These are phyloP conservation scores for Myioborus miniatus DNA, from an alignment of 2,797 vertebrate genomes.

Conservation along the genomic window DNA sequence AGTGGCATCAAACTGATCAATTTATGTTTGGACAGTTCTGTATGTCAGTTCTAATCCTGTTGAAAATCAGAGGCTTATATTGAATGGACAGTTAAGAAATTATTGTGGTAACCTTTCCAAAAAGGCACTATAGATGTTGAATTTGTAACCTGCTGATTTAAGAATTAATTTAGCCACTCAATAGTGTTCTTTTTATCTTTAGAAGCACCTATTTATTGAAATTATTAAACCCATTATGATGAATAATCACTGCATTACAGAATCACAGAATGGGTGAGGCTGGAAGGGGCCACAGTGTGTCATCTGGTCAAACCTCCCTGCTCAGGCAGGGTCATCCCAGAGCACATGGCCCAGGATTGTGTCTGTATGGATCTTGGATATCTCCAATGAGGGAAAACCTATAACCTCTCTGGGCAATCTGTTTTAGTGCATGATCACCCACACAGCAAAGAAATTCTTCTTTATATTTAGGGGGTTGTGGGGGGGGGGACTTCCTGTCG, in stretches of 20 bases:
- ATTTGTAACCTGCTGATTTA: not conserved
- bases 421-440: not conserved
- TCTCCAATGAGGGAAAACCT: not conserved
- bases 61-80: not conserved
- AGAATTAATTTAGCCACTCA: not conserved
- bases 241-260: not conserved
- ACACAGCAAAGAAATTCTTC: not conserved
- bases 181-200: not conserved
- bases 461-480: not conserved
- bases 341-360: rapidly evolving
- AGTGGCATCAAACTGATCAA: not conserved
- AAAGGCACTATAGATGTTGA: not conserved
- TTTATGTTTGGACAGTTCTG: not conserved
- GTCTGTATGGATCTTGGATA: not conserved
- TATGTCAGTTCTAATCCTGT: not conserved
- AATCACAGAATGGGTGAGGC: not conserved
- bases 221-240: not conserved
- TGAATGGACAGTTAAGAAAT: not conserved
- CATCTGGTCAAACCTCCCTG: no score
- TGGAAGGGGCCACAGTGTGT: not conserved
- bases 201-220: not conserved
- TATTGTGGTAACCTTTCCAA: not conserved
- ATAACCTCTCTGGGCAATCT: not conserved
- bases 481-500: not conserved
- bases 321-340: no score